Conservation (phyloP, 2,888 invertebrate species). For the Pachliopta kotzebuea region DNA sequence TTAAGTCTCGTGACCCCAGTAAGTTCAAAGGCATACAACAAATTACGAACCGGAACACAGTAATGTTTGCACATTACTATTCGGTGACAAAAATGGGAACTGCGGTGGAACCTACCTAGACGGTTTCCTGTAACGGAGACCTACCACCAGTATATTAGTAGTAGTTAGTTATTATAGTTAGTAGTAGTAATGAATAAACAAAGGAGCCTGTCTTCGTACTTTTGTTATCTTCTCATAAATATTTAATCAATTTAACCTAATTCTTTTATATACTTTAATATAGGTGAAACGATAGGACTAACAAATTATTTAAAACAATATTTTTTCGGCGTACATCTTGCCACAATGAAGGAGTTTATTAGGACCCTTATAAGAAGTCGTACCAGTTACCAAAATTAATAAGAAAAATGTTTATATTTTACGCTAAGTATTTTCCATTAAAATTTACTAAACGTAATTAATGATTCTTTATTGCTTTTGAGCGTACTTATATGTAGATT, state of each 20-base stretch:
- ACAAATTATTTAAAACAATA: not conserved
- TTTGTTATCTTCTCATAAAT: not conserved
- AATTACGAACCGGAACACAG: too few relatives aligned
- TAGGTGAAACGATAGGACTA: not conserved
- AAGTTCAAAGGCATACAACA: too few relatives aligned
- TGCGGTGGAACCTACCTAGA: too few relatives aligned
- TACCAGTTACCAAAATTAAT: not conserved
- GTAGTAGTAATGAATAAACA: too few relatives aligned
- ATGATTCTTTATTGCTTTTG: not conserved
- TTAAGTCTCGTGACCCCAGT: too few relatives aligned
- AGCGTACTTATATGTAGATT: not conserved
- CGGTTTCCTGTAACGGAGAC: too few relatives aligned
- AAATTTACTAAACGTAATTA: too few relatives aligned
- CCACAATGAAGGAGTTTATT: constrained; percentile 1
- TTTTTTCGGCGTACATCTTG: not conserved
- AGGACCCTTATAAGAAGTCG: not conserved
- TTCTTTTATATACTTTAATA: not conserved
- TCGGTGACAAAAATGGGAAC: too few relatives aligned
- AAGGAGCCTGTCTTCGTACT: too few relatives aligned
- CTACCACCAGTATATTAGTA: too few relatives aligned
- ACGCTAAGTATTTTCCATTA: not conserved
- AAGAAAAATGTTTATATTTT: not conserved
- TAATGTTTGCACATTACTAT: too few relatives aligned
- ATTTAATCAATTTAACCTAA: not conserved
- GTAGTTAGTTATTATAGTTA: too few relatives aligned